Base-by-base conservation (phyloP, 92 coral and sea anemone genomes). In the Epizoanthus fatuus region DNA sequence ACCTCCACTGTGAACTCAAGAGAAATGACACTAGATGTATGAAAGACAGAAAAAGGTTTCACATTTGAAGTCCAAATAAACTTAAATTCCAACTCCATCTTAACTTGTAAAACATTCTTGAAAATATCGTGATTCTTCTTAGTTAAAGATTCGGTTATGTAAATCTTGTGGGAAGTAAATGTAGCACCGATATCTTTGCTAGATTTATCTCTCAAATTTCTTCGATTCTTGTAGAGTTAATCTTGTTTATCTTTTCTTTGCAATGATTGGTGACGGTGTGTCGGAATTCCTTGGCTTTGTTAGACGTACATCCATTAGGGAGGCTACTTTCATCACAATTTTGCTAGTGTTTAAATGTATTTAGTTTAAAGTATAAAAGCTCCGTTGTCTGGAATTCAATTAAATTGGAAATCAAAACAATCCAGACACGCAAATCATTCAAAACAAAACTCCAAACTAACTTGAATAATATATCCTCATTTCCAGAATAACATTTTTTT, bases 301-400 rank as follows among this genome's bases (percentile, higher is more conserved):
- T n/a, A 71, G 76, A 1, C 60, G 76, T 5, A 47, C 76, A 20
- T 20, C 1, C 19, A 71, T 35, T 19, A 67, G 4, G 7, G 53
- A 67, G 72, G 72, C 72, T 35, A 67, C 51, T 22, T 67, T 67
- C 32, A 32, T 51, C 45, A 67, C 72, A 67, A 67, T 67, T 67
- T 37, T 5, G 17, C 47, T 67, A 22, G 25, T 22, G 25, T 22
- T 22, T 22, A 22, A 22, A 22, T 22, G 25, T 22, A 22, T 22
- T 22, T 22, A 22, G 25, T 22, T 22, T 22, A 22, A 22, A 22
- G 25, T 22, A 22, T 22, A 22, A 22, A 22, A 22, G 25, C 25
- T 22, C 25, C 25, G 25, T 22, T 22, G 25, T 22, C 25, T 22
- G 25, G 25, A 22, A 22, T 22, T 22, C 25, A 22, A 22, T 22